These are phyloP conservation scores for Saturnia pavonia DNA, from an alignment of 2,888 invertebrate species.

Conservation along the genomic window DNA sequence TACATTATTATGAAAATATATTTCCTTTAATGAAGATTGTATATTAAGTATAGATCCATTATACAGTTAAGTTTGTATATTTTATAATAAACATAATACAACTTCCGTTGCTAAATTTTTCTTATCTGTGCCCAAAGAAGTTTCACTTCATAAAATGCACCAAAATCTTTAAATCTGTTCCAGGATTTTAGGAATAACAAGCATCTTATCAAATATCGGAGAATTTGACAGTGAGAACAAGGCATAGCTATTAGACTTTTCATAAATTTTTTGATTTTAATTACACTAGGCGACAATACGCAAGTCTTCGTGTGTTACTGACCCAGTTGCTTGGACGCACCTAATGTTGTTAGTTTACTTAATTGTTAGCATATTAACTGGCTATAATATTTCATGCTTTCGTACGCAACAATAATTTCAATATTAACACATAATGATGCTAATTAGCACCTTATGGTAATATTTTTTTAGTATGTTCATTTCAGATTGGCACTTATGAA, in stretches of 20 bases:
- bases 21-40: too few relatives aligned
- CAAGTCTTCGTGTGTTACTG: slow-evolving; percentile 43
- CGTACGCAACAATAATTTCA: slow-evolving; percentile 18
- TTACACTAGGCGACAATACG: slow-evolving; percentile 25
- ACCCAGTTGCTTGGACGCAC: slow-evolving; percentile 49
- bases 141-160: neutral
- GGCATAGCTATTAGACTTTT: slow-evolving; percentile 4
- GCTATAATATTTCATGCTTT: slow-evolving; percentile 24
- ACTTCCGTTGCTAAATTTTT: too few relatives aligned
- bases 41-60: too few relatives aligned
- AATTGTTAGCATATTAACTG: slow-evolving; percentile 36
- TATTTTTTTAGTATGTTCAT: neutral
- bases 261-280: neutral
- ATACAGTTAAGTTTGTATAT: too few relatives aligned
- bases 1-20: too few relatives aligned
- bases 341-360: slow-evolving; percentile 45
- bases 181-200: neutral
- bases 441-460: slow-evolving; percentile 21
- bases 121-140: too few relatives aligned
- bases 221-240: neutral
- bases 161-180: neutral
- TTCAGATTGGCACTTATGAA: neutral
- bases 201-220: neutral
- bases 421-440: slow-evolving; percentile 21
- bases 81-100: too few relatives aligned